Base-by-base conservation (phyloP, 2,888 invertebrate genomes). In the Microplitis manilae region DNA sequence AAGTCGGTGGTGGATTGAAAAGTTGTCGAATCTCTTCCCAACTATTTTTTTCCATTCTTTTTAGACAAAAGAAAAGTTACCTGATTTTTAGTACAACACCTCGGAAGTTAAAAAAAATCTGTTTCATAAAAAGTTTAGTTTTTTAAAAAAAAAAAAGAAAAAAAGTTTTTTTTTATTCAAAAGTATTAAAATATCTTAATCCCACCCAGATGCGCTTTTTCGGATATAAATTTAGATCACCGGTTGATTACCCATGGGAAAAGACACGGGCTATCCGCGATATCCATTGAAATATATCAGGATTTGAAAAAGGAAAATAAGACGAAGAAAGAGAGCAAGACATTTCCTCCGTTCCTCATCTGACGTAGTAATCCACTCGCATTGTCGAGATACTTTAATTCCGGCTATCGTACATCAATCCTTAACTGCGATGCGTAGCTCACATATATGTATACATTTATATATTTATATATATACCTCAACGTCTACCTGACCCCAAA, bases 361-460 rank as follows among this genome's bases (percentile, higher is more conserved):
- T 41, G 68, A 74, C 50, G 50, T 13, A 50, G 50, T 77, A 73
- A 73, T 73, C 73, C 77, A 73, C 77, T 73, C 59, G 64, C 30
- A 73, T 73, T 69, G 73, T 77, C 65, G 62, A 72, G n/a, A 77
- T 69, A 73, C 77, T 69, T 77, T 73, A 77, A 73, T 77, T 73
- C 73, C 65, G 38, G 40, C 77, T 70, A 73, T 77, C 73, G 77
- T 77, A 62, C 73, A 73, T 77, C 77, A 77, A 77, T 77, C 64
- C 62, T 70, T 69, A 73, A 77, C 73, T 50, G 71, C 41, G 30
- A 69, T 75, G 68, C 69, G 76, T 61, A 67, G 9, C 72, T 60
- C 15, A 15, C 40, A 64, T 17, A 20, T 39, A 20, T n/a, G 6
- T n/a, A 9, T 72, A 9, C 40, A 70, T 59, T 20, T 60, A 13